Conservation (phyloP, 1,140 invertebrate species). For the Drosophila hydei region DNA sequence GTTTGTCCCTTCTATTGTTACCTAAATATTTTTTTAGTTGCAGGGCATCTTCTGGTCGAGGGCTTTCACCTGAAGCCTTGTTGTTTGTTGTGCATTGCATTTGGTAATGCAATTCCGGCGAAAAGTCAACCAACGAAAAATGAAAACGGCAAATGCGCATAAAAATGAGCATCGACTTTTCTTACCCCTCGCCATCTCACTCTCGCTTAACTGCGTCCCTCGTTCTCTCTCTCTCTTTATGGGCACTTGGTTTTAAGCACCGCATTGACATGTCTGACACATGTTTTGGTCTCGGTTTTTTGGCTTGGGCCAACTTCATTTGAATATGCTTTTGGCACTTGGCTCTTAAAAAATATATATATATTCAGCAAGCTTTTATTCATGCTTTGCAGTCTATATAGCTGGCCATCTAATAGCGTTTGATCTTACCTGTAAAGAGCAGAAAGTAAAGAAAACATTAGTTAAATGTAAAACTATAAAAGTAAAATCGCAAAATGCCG, state of each 20-base stretch:
- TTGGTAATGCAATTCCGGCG: slow-evolving; percentile 15
- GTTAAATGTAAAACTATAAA: slow-evolving; percentile 4
- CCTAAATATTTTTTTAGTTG: too few species aligned
- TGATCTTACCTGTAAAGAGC: slow-evolving; percentile 32
- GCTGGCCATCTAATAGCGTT: background rate
- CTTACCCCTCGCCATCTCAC: background rate
- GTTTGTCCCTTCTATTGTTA: too few species aligned
- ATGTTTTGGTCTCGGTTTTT: slow-evolving; percentile 61
- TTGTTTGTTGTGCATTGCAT: slow-evolving; percentile 3
- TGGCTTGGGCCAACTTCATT: slow-evolving; percentile 66
- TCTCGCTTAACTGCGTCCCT: background rate
- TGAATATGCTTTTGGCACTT: slow-evolving; percentile 78
- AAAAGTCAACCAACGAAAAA: slow-evolving; percentile 18
- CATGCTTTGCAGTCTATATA: slow-evolving; percentile 21
- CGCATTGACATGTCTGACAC: slow-evolving; percentile 76
- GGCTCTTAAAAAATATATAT: slow-evolving; percentile 49
- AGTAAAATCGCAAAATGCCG: background rate
- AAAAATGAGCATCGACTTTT: slow-evolving; percentile 46
- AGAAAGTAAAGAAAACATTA: slow-evolving; percentile 3
- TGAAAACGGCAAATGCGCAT: slow-evolving; percentile 41
- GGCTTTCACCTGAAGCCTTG: background rate
- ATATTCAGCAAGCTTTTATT: slow-evolving; percentile 55
- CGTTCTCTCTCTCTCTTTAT: slow-evolving; percentile 1
- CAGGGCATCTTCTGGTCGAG: background rate
- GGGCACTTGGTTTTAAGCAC: slow-evolving; percentile 36